Evolutionary conservation across 1,140 invertebrate genomes (phyloP).

Genomic region (Drosophila chauvacae): DNA sequence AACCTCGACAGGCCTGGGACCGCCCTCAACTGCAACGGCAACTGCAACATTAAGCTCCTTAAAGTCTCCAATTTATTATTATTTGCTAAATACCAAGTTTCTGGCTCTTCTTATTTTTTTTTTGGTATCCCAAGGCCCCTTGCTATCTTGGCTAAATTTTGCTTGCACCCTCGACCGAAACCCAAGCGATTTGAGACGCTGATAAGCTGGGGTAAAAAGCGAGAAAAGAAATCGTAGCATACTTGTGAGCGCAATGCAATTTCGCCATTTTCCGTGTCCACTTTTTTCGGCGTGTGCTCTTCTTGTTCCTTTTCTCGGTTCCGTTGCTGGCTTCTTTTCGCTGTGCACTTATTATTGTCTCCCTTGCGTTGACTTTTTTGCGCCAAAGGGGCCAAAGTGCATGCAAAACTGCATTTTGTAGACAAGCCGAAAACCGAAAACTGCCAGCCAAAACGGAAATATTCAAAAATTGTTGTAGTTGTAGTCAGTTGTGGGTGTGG

Average conservation of each 20-base stretch:
- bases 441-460: conserved; percentile 79
- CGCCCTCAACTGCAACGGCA: conserved; percentile 55
- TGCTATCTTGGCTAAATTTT: conserved; percentile 69
- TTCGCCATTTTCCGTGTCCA: conserved; percentile 47
- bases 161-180: conserved; percentile 6
- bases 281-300: conserved; percentile 9
- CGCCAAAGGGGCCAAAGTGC: conserved; percentile 56
- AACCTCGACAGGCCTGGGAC: conserved; percentile 25
- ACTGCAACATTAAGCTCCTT: conserved; percentile 8
- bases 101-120: neutral
- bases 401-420: conserved; percentile 81
- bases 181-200: conserved; percentile 54
- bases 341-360: conserved; percentile 59
- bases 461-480: conserved; percentile 74
- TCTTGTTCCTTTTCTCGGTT: conserved; percentile 10
- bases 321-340: conserved; percentile 21
- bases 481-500: conserved; percentile 17
- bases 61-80: conserved; percentile 16
- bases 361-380: conserved; percentile 38
- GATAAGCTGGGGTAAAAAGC: conserved; percentile 56
- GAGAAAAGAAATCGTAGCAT: conserved; percentile 44
- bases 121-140: conserved; percentile 9
- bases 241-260: conserved; percentile 57
- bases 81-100: neutral
- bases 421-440: conserved; percentile 69